These are phyloP conservation scores for Mirounga angustirostris DNA, from an alignment of 2,113 vertebrate species.

Conservation along the genomic window DNA sequence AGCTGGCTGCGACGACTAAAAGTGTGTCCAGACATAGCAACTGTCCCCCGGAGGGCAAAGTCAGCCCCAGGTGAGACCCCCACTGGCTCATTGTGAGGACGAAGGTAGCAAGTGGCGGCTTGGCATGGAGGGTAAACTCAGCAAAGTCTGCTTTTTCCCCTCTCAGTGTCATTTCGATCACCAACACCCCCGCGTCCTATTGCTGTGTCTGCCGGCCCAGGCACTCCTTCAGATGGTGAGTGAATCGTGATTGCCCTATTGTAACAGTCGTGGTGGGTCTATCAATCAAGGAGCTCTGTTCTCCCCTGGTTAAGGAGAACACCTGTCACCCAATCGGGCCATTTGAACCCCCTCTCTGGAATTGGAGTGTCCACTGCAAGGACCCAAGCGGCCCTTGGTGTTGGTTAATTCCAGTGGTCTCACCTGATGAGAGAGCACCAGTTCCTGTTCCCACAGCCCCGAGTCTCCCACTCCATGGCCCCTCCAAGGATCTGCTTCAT, in stretches of 20 bases:
- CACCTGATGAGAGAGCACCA: not conserved
- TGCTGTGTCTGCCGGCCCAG: no score
- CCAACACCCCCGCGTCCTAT: not conserved
- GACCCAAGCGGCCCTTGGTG: not conserved
- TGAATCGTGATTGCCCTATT: accelerated
- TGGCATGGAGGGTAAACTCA: not conserved
- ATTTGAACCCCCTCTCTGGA: not conserved
- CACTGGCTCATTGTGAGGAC: not conserved
- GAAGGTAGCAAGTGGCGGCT: accelerated
- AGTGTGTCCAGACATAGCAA: not conserved
- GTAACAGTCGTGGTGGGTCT: not conserved
- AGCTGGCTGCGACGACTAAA: not conserved
- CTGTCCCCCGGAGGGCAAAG: not conserved
- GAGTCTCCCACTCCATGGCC: accelerated
- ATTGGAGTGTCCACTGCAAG: not conserved
- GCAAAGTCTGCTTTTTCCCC: not conserved
- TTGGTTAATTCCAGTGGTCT: not conserved
- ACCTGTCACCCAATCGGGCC: not conserved
- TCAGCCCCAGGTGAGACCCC: not conserved
- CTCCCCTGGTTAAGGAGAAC: not conserved
- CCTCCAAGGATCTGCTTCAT: not conserved
- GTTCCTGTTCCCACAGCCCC: not conserved
- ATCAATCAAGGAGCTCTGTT: not conserved
- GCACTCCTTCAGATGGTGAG: no score
- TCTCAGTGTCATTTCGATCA: not conserved